A percentile compares a stretch with the other conserved stretches of the same genome.
These are phyloP conservation scores for Notarius quadriscutis DNA, from an alignment of 2,113 vertebrate genomes.

Conservation along the genomic window DNA sequence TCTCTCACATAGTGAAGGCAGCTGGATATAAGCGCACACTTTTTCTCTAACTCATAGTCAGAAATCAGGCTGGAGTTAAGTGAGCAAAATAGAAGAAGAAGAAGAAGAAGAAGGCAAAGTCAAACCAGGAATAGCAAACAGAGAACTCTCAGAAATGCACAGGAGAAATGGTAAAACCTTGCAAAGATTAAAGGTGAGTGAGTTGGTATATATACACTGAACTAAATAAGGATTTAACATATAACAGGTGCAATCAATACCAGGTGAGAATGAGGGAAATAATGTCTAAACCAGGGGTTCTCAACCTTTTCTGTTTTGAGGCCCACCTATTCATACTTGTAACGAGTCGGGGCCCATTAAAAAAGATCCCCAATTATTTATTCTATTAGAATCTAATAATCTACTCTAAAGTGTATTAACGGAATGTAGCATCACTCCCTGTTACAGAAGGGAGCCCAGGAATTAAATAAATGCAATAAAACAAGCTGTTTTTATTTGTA, in stretches of 20 bases:
- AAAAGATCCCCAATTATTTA: no score
- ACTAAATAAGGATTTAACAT: neutral
- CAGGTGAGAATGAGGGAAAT: neutral
- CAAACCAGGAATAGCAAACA: neutral
- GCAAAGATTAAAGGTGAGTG: neutral
- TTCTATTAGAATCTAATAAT: no score
- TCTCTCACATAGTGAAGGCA: neutral
- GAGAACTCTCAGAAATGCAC: neutral
- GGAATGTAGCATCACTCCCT: no score
- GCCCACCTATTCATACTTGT: no score
- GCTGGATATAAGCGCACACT: neutral
- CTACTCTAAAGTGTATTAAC: no score
- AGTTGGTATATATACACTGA: neutral
- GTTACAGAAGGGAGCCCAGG: no score
- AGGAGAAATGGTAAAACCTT: neutral
- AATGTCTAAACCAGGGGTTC: neutral
- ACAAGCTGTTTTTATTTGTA: no score
- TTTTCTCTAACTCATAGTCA: neutral
- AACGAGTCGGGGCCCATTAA: no score
- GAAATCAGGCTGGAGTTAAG: neutral
- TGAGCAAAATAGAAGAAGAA: neutral
- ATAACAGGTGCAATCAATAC: neutral
- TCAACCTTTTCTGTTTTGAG: no score
- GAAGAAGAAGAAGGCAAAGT: neutral
- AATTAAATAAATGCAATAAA: no score